Base-by-base conservation (phyloP, 2,888 invertebrate species). In the Papilio gigon region DNA sequence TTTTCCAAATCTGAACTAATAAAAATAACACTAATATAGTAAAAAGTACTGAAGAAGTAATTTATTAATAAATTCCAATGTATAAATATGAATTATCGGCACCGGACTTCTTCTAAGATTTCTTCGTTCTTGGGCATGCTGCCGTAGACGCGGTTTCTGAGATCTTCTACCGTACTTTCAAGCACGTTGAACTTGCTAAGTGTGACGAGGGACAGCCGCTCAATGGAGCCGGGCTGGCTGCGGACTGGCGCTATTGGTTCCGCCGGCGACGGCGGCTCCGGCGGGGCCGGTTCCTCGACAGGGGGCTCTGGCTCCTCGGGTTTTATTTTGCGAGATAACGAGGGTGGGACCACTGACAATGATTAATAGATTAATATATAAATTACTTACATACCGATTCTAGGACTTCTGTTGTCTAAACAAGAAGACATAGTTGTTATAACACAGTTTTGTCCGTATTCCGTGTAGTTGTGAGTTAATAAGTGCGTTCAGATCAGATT, bases 81-180 rank as follows among this genome's bases (percentile, higher is more conserved):
- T n/a, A n/a, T n/a, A 56, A 30, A 17, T 25, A 30, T 22, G 59
- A 53, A 69, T 69, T 47, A 12, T 12, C 25, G 47, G 30, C 65
- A 89, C 92, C 91, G 86, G 65, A 92, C 89, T 85, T 87, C 88
- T 64, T 88, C 84, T 63, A 92, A 76, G 70, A 92, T 85, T 1
- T 83, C 81, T 71, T 90, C 87, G 67, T 90, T 90, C 67, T 85
- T 89, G 3, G 90, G 91, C 33, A 88, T 82, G 64, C 85, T 86
- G 4, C 89, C 89, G 67, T 88, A 90, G 0, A 92, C 89, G 20
- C 89, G 84, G 27, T 82, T 83, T 71, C 82, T 86, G 9, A 92
- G 73, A 58, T 90, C 89, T 30, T 84, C 83, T 1, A 92, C 92
- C 1, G 79, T 71, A 65, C 72, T 78, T 68, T 89, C 87, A 42